These are phyloP conservation scores for Zaprionus tsacasi DNA, from an alignment of 1,140 invertebrate species.

Conservation along the genomic window DNA sequence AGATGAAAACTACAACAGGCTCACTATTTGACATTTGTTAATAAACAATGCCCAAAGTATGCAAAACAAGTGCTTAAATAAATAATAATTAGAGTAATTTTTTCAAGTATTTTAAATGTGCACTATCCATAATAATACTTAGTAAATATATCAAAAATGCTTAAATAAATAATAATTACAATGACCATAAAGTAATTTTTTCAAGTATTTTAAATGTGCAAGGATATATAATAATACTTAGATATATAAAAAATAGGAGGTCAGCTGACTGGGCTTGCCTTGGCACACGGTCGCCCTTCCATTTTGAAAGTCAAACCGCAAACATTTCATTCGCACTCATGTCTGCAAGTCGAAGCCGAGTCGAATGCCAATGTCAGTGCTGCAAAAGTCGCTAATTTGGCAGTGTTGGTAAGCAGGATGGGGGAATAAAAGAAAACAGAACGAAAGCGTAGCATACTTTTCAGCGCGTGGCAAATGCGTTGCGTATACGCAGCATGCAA, in stretches of 20 bases:
- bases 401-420: conserved; percentile 3
- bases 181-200: neutral
- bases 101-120: neutral
- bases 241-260: neutral
- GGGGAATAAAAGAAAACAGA: conserved; percentile 8
- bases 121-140: too few relatives aligned
- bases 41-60: conserved; percentile 15
- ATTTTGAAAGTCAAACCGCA: conserved; percentile 1
- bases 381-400: conserved; percentile 12
- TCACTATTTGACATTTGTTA: conserved; percentile 21
- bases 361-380: conserved; percentile 22
- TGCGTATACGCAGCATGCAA: conserved; percentile 51
- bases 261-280: too few relatives aligned
- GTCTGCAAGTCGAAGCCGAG: neutral
- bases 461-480: conserved; percentile 37
- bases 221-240: too few relatives aligned
- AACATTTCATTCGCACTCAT: neutral
- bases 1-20: conserved; percentile 9
- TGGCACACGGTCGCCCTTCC: neutral
- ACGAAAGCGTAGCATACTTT: conserved; percentile 49
- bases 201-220: neutral
- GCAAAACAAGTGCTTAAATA: neutral
- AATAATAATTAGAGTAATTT: neutral
- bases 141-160: neutral
- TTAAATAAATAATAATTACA: neutral